Evolutionary conservation across 2,888 invertebrate species (phyloP).

Genomic region (Tetragonula carbonaria): DNA sequence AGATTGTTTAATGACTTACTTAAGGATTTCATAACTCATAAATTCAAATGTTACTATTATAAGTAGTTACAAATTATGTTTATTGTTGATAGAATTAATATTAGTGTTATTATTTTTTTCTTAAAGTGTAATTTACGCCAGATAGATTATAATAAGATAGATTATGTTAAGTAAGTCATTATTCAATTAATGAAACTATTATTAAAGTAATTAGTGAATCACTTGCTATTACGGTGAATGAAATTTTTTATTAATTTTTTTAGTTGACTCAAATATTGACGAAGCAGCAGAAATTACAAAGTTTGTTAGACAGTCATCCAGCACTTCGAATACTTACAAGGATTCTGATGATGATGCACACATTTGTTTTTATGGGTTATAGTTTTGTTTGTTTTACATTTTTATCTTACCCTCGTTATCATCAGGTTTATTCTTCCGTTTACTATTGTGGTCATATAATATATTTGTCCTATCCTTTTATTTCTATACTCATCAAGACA

Average conservation of each 20-base stretch:
- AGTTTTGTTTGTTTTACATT: slow-evolving; percentile 91
- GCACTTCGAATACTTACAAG: slow-evolving; percentile 85
- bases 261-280: slow-evolving; percentile 86
- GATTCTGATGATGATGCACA: slow-evolving; percentile 89
- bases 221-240: background rate
- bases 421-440: slow-evolving; percentile 87
- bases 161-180: background rate
- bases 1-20: background rate
- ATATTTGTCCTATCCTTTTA: slow-evolving; percentile 88
- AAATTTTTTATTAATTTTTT: slow-evolving; percentile 71
- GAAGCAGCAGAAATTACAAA: slow-evolving; percentile 85
- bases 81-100: background rate
- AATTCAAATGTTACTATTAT: background rate
- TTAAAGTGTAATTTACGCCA: background rate
- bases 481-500: slow-evolving; percentile 78
- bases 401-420: slow-evolving; percentile 89
- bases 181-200: background rate
- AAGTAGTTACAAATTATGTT: background rate
- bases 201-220: background rate
- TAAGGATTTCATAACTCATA: background rate
- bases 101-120: background rate
- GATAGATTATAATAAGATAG: background rate
- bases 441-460: slow-evolving; percentile 90
- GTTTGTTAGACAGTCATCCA: slow-evolving; percentile 82
- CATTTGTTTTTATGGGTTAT: slow-evolving; percentile 93